phyloP scores from a whole-genome alignment of 2,113 vertebrate genomes.

The Oryzias javanicus region DNA sequence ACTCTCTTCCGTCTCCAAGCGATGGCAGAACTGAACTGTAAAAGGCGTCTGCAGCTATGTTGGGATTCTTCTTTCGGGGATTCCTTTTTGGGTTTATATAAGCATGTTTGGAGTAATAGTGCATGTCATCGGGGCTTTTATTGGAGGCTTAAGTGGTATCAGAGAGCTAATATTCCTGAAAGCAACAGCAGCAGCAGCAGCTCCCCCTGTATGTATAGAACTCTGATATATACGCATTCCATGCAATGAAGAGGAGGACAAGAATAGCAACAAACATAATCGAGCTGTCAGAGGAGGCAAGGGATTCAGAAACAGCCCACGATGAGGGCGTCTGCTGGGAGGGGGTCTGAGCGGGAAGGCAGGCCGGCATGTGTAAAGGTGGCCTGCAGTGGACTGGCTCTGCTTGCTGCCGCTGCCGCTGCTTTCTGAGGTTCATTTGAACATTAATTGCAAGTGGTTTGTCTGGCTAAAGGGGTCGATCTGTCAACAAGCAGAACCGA shows the following conservation, averaged over 20 bases:
- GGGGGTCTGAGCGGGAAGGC: constrained; percentile 34
- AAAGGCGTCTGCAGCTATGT: constrained; percentile 40
- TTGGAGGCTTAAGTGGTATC: constrained; percentile 31
- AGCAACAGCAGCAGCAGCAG: constrained; percentile 4
- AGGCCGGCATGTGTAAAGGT: constrained; percentile 22
- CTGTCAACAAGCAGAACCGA: constrained; percentile 6
- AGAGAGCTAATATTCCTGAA: constrained; percentile 15
- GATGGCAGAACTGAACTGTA: constrained; percentile 15
- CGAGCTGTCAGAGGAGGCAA: constrained; percentile 25
- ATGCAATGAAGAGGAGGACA: constrained; percentile 24
- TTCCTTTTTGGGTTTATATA: constrained; percentile 43
- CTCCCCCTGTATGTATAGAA: constrained; percentile 4
- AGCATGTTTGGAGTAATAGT: constrained; percentile 28
- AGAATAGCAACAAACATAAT: constrained; percentile 50
- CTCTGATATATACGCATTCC: constrained; percentile 1
- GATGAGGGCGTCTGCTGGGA: constrained; percentile 16
- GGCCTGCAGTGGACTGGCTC: constrained; percentile 27
- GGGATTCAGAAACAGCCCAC: constrained; percentile 2
- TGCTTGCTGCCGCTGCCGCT: constrained; percentile 14
- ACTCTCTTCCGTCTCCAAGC: constrained; percentile 13
- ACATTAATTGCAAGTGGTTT: constrained; percentile 35
- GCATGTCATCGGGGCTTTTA: constrained; percentile 34
- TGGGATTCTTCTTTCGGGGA: constrained; percentile 37
- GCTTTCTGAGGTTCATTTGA: constrained; percentile 33
- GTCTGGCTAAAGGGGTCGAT: constrained; percentile 3